Conservation (phyloP, 2,113 vertebrate species). For the Silurus meridionalis region DNA sequence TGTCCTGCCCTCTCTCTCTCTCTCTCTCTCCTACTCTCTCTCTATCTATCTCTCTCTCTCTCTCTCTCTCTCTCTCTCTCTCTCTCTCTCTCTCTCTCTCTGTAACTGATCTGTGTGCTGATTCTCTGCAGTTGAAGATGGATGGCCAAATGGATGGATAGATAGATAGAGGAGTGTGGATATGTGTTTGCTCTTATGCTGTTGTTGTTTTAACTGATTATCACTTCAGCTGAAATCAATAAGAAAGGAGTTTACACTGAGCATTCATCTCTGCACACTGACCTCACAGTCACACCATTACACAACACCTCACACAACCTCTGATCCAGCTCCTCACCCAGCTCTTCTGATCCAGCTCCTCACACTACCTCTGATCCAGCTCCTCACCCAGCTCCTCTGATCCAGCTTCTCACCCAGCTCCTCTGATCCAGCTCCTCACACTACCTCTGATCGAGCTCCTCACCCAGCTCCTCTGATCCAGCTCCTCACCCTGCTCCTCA, state of each 20-base stretch:
- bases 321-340: neutral
- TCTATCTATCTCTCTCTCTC: neutral
- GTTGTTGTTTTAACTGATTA: neutral
- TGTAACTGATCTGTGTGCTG: slow-evolving; percentile 4
- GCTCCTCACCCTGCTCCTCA: no score
- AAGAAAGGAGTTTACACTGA: neutral
- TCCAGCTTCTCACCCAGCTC: no score
- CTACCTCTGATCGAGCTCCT: no score
- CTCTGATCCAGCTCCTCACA: no score
- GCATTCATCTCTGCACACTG: neutral
- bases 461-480: neutral
- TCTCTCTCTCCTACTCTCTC: slow-evolving; percentile 28
- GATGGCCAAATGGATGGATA: neutral
- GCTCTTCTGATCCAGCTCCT: no score
- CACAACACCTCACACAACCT: neutral
- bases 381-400: no score
- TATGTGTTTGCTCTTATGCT: neutral
- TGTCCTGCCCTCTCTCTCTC: slow-evolving; percentile 36
- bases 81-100: neutral
- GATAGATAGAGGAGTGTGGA: neutral
- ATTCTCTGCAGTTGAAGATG: neutral
- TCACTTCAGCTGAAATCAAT: neutral
- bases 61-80: neutral
- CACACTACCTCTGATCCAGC: no score
- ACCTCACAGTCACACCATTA: neutral